Evolutionary conservation across 2,888 invertebrate species (phyloP).

Genomic region (Sacculina carcini): DNA sequence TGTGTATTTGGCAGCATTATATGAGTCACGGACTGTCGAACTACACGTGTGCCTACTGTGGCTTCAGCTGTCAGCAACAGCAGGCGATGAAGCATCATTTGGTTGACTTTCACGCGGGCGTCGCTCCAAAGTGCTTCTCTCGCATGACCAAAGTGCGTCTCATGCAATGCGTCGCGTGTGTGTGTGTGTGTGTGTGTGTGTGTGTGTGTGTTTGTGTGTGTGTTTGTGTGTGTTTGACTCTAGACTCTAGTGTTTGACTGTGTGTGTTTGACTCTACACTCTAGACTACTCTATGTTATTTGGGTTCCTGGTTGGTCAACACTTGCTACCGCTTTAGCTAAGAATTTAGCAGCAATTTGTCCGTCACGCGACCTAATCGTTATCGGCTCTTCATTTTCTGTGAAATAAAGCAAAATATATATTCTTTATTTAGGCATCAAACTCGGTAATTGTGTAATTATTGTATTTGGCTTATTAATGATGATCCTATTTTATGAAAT

Average conservation of each 20-base stretch:
- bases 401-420: too few species aligned
- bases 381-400: too few species aligned
- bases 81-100: slow-evolving; percentile 1
- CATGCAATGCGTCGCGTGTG: not conserved
- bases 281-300: too few species aligned
- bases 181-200: not conserved
- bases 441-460: too few species aligned
- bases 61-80: not conserved
- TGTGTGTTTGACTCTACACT: not conserved
- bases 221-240: not conserved
- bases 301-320: too few species aligned
- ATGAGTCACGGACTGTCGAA: not conserved
- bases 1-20: slow-evolving; percentile 6
- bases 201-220: not conserved
- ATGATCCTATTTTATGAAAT: too few species aligned
- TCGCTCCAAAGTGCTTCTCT: not conserved
- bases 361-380: too few species aligned
- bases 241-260: not conserved
- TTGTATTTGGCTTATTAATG: too few species aligned
- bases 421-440: too few species aligned
- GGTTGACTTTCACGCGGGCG: not conserved
- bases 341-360: too few species aligned
- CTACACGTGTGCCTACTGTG: slow-evolving; percentile 8
- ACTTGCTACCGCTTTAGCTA: too few species aligned
- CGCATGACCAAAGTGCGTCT: not conserved